Base-by-base conservation (phyloP, 1,140 invertebrate species). In the Antheraea pernyi region DNA sequence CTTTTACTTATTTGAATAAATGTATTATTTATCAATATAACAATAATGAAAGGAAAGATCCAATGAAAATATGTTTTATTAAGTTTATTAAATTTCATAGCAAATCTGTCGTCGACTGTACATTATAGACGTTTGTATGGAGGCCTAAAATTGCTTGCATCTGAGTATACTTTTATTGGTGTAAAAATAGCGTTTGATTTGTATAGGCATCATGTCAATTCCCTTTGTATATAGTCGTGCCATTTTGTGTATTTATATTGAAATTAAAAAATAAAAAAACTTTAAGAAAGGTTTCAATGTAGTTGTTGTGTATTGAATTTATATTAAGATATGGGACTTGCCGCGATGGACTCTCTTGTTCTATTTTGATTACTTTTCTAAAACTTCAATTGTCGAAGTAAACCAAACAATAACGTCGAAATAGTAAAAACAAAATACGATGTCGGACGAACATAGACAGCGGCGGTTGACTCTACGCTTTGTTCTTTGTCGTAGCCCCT, bases 211-310 rank as follows among this genome's bases (percentile, higher is more conserved):
- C 79, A 83, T 86, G 87, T 91, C 89, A 91, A 91, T 91, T 91
- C 84, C 88, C 77, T 72, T 77, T 91, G 87, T 91, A 89, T 80
- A 91, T 91, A 89, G 80, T 85, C 78, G 89, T 89, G 89, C 89
- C 87, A 91, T 91, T 42, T 81, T 76, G 68, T 82, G 76, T 84
- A 83, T 81, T 84, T 70, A 68, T 60, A 60, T 72, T 68, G 63
- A 67, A 67, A 59, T 59, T 64, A 30, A 30, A 30, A 30, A 30
- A 30, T n/a, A n/a, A 30, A 65, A 46, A 8, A 18, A 42, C 37
- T 39, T 16, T 66, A 71, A 77, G 77, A 59, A 36, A 75, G 80
- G 69, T 79, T 88, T 79, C 68, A 42, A 16, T 71, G 79, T 88
- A 84, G 81, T 62, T 85, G 79, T 81, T 79, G 79, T 85, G 73